These are phyloP conservation scores for Neolamprologus sp. DNA, from an alignment of 2,113 vertebrate genomes.

Conservation along the genomic window DNA sequence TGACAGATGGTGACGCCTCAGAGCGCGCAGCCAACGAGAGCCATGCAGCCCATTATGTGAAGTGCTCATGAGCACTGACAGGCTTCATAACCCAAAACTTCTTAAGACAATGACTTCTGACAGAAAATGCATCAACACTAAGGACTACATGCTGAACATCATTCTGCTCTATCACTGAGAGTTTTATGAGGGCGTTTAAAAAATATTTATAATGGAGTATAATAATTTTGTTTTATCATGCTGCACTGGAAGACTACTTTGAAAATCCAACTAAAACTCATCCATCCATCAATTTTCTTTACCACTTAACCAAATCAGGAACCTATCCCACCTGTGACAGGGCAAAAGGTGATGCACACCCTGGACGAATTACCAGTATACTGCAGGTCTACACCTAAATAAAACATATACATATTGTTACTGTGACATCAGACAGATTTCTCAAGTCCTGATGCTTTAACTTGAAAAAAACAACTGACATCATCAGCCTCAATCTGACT, in stretches of 20 bases:
- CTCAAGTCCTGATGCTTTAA: not conserved
- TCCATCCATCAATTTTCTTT: not conserved
- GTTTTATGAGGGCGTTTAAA: not conserved
- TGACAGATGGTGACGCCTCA: slow-evolving; percentile 59
- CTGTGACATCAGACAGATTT: not conserved
- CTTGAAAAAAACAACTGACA: not conserved
- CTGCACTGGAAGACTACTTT: not conserved
- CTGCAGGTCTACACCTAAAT: not conserved
- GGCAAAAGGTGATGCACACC: not conserved
- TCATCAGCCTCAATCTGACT: not conserved
- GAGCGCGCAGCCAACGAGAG: slow-evolving; percentile 58
- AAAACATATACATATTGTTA: not conserved
- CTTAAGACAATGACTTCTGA: not conserved
- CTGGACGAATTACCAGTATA: not conserved
- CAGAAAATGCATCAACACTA: not conserved
- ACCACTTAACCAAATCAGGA: not conserved
- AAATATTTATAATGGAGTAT: not conserved
- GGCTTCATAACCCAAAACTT: not conserved
- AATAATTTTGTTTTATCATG: not conserved
- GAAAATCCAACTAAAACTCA: not conserved
- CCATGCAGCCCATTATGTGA: not conserved
- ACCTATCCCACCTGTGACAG: not conserved
- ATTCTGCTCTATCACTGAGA: not conserved
- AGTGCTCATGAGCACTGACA: not conserved
- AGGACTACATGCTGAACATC: not conserved